Percentiles rank a stretch among this genome's conserved stretches.
Evolutionary conservation across 2,888 invertebrate genomes (phyloP).

Genomic region (Onthophagus sagittarius): DNA sequence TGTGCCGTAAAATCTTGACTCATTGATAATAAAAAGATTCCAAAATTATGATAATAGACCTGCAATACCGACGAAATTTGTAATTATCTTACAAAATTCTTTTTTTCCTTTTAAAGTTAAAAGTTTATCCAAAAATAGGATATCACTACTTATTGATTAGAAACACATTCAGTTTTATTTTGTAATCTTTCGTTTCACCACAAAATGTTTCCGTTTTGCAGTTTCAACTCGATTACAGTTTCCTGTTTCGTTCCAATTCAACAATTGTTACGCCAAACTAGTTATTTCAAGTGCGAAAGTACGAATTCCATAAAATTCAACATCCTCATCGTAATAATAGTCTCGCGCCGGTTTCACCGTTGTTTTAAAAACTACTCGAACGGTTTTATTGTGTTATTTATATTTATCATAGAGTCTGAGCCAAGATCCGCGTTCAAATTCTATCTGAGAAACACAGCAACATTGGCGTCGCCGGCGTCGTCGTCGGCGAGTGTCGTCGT

Average conservation of each 20-base stretch:
- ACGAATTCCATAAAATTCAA: not conserved
- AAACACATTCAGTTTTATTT: not conserved
- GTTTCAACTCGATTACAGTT: not conserved
- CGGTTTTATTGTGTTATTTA: not conserved
- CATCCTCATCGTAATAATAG: no score
- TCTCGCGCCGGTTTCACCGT: no score
- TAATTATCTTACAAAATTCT: no score
- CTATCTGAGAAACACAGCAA: not conserved
- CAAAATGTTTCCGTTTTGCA: not conserved
- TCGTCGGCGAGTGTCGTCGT: not conserved
- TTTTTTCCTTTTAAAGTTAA: no score
- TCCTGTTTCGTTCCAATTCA: not conserved
- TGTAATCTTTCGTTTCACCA: not conserved
- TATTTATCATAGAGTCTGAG: not conserved
- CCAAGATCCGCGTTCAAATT: not conserved
- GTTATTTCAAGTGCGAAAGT: not conserved
- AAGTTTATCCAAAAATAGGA: no score
- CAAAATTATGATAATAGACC: no score
- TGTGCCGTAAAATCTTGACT: no score
- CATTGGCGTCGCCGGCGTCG: not conserved
- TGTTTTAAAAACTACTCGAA: not conserved
- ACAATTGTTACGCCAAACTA: not conserved
- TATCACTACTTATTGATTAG: no score
- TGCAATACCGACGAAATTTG: no score
- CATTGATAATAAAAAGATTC: no score